phyloP scores from a whole-genome alignment of 2,797 vertebrate genomes.

The Aulostomus chinensis region DNA sequence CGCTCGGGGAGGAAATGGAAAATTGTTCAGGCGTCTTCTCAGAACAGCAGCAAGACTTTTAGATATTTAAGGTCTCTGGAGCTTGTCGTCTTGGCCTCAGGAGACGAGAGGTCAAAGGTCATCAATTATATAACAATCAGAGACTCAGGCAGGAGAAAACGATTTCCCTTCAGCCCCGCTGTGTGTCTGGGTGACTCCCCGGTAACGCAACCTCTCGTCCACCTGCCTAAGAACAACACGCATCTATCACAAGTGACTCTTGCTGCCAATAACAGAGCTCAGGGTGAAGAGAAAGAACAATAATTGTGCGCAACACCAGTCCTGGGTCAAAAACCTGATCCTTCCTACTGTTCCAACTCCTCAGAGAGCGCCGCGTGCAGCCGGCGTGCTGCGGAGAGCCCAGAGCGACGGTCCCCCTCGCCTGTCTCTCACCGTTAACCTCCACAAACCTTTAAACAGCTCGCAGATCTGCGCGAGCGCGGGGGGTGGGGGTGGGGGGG shows the following conservation, averaged over 20 bases:
- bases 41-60: no score
- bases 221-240: constrained; percentile 7
- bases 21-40: no score
- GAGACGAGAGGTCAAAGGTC: no score
- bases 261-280: constrained; percentile 10
- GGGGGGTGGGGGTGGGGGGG: no score
- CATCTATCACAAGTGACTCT: constrained; percentile 7
- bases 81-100: no score
- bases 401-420: constrained; percentile 25
- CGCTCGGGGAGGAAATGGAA: no score
- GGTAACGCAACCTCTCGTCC: constrained; percentile 1
- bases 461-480: constrained; percentile 11
- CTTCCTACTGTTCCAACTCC: constrained; percentile 25
- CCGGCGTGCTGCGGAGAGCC: neutral
- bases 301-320: neutral
- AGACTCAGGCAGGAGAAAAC: no score
- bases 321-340: constrained; percentile 8
- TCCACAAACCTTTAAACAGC: neutral
- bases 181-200: no score
- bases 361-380: constrained; percentile 8
- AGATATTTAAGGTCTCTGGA: no score
- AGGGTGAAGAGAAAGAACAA: constrained; percentile 2
- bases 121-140: no score
- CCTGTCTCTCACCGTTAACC: neutral
- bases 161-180: no score